phyloP scores from a whole-genome alignment of 2,888 invertebrate genomes.

The Gymnocheta viridis region DNA sequence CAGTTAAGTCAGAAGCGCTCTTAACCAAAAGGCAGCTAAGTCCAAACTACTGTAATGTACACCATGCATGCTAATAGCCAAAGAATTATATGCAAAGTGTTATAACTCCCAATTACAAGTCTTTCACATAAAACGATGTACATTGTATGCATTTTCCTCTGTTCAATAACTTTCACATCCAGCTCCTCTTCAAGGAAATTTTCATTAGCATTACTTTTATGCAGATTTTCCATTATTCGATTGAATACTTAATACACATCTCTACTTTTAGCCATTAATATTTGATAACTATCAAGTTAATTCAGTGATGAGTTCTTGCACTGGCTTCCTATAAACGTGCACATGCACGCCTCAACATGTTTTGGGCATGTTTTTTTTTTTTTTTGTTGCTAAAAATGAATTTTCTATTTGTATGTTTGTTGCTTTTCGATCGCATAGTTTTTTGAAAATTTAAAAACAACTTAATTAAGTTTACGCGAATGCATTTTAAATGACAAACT shows the following conservation, averaged over 20 bases:
- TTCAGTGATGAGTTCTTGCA: background rate
- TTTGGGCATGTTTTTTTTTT: background rate
- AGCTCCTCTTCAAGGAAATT: too few species aligned
- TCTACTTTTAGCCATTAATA: background rate
- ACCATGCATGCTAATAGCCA: too few species aligned
- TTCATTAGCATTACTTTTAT: too few species aligned
- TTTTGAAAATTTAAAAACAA: background rate
- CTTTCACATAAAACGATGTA: too few species aligned
- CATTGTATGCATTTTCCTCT: too few species aligned
- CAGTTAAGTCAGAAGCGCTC: too few species aligned
- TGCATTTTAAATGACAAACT: conserved; percentile 51
- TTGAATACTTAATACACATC: background rate
- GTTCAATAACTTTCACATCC: too few species aligned
- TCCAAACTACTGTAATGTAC: too few species aligned
- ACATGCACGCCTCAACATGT: background rate
- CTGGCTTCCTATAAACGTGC: background rate
- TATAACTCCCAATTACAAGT: too few species aligned
- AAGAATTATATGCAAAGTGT: too few species aligned
- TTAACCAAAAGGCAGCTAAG: too few species aligned
- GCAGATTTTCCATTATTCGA: background rate
- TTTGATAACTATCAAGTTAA: background rate
- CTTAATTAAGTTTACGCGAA: conserved; percentile 50
- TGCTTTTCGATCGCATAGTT: background rate
- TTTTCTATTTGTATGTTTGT: background rate
- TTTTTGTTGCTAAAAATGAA: background rate